These are phyloP conservation scores for Chunga burmeisteri DNA, from an alignment of 2,113 vertebrate species.

Conservation along the genomic window DNA sequence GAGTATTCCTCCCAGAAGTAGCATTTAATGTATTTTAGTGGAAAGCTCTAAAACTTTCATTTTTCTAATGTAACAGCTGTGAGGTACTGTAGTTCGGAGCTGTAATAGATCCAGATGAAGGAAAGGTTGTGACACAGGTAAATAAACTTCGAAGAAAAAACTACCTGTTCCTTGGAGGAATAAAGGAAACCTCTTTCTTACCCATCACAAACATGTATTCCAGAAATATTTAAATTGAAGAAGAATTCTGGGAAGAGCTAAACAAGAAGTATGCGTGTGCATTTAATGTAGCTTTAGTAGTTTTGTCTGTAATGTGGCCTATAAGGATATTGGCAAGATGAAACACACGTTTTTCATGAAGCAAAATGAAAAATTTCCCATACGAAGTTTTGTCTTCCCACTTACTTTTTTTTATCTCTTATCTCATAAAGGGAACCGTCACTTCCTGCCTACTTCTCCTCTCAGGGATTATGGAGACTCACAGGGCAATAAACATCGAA, in stretches of 20 bases:
- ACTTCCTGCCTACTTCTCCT: constrained; percentile 84
- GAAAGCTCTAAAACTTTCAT: neutral
- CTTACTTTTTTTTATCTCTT: neutral
- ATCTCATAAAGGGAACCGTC: constrained; percentile 73
- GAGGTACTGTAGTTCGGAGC: neutral
- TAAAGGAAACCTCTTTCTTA: neutral
- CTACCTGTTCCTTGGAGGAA: neutral
- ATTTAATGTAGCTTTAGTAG: neutral
- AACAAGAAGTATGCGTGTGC: neutral
- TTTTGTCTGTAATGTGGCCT: neutral
- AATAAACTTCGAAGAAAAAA: neutral
- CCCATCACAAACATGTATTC: neutral
- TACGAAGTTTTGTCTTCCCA: neutral
- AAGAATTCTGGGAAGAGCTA: neutral
- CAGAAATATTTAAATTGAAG: neutral
- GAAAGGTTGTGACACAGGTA: neutral
- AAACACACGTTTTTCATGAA: neutral
- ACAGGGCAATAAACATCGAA: constrained; percentile 65
- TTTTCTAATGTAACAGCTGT: neutral
- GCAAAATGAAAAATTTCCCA: neutral
- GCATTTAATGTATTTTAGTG: neutral
- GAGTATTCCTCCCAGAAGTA: neutral
- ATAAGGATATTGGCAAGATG: neutral
- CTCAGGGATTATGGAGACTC: constrained; percentile 76
- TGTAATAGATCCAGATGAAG: neutral